Conservation (phyloP, 2,888 invertebrate genomes). For the Isoperla grammatica region DNA sequence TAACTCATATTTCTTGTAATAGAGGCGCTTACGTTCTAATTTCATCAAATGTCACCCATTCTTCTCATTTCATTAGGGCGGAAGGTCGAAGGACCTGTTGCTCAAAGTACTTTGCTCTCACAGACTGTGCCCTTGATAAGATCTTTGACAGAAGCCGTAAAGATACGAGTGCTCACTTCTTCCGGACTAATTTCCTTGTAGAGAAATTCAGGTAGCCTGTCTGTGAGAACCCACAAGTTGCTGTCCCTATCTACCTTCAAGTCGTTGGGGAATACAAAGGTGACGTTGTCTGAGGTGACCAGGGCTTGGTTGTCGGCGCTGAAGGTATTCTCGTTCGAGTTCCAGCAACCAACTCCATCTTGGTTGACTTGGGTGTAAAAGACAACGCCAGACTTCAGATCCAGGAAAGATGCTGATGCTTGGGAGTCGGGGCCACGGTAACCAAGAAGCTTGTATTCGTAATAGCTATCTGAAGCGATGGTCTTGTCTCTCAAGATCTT, state of each 20-base stretch:
- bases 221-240: conserved; percentile 68
- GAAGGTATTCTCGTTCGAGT: conserved; percentile 57
- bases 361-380: conserved; percentile 70
- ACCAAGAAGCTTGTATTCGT: conserved; percentile 56
- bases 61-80: no score
- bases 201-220: conserved; percentile 65
- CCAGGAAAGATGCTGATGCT: conserved; percentile 66
- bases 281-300: conserved; percentile 62
- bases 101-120: no score
- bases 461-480: conserved; percentile 46
- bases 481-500: conserved; percentile 60
- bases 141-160: conserved; percentile 61
- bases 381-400: conserved; percentile 62
- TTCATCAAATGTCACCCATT: no score
- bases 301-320: conserved; percentile 64
- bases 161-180: conserved; percentile 65
- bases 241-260: conserved; percentile 68
- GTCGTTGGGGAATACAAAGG: conserved; percentile 72
- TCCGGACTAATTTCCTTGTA: conserved; percentile 54
- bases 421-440: conserved; percentile 66
- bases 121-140: conserved; percentile 69
- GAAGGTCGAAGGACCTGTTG: no score
- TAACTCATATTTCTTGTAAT: no score
- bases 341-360: conserved; percentile 75
- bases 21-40: no score